Base-by-base conservation (phyloP, 2,113 vertebrate genomes). In the Neopipo cinnamomea region DNA sequence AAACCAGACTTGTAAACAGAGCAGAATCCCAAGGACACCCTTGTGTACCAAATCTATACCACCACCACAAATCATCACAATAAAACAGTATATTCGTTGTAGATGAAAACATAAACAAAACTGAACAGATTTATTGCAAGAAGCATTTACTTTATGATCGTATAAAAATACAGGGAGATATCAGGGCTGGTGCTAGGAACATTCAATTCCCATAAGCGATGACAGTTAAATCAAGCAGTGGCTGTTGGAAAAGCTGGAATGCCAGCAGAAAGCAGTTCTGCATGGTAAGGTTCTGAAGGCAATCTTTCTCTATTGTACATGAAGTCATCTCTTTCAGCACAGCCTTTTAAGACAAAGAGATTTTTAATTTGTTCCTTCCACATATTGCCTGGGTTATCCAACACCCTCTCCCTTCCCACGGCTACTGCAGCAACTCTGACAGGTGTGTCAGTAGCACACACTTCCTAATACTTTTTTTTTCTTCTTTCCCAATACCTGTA, bases 371-470 rank as follows among this genome's bases (percentile, higher is more conserved):
- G 13, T 12, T 47, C 39, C 27, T 76, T 67, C 75, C 3, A 1
- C 21, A 16, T 47, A 39, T 0, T 39, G 16, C 22, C 2, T 2
- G 1, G 9, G 12, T 16, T 24, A 85, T 11, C 52, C 33, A 68
- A 6, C 0, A 0, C 14, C 15, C 7, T 6, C 15, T 70, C 31
- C 21, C 28, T 67, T 39, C 39, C 33, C 56, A 53, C 0, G 3
- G 19, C 85, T 82, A 50, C n/a, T 28, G 12, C 24, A 63, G 28
- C 11, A 67, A 4, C 21, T 47, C 31, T 9, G 27, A 52, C 82
- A 59, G 15, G 23, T 3, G 4, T 6, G 42, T 6, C 52, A 63
- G 11, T n/a, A 88, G 52, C 46, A 74, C 18, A 35, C 21, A 65
- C 14, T 33, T 47, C 8, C 21, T 25, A 18, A 41, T 49, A 25